Base-by-base conservation (phyloP, 1,140 invertebrate species). In the Drosophila rhopaloa region DNA sequence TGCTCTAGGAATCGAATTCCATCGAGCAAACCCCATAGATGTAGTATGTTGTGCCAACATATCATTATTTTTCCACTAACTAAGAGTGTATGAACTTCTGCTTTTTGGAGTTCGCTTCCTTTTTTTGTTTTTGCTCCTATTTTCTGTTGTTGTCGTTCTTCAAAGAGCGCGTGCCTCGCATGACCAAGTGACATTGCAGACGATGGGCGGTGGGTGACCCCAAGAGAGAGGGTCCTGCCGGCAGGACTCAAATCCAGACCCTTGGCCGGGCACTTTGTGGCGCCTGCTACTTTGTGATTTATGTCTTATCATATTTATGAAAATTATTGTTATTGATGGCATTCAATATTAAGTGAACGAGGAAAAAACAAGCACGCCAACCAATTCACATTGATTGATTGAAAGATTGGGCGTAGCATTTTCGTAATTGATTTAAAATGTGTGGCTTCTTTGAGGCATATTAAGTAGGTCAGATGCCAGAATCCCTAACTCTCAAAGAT, bases 291-390 rank as follows among this genome's bases (percentile, higher is more conserved):
- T 82, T 82, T 77, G 84, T 88, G 84, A 88, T 88, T 88, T 88
- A 88, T 89, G 84, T 83, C 76, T 88, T 88, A 88, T 88, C 83
- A 83, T 89, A 88, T 89, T 88, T 88, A 88, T 89, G 79, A 89
- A 83, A 79, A 88, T 88, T 88, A 88, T 88, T 88, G 80, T 89
- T 88, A 89, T 88, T 88, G 83, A 88, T 88, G 79, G 84, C 79
- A 89, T 88, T 88, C 84, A 84, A 83, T 88, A 88, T 89, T 57
- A 79, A 82, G 76, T 43, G 61, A 54, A 47, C 43, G 47, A 48
- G 11, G 46, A 65, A 37, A 50, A 55, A 75, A 63, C 35, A 19
- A 62, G 46, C 27, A 71, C 13, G 48, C 27, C 48, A 67, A 29
- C 50, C 50, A 56, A 77, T 37, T 48, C 55, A 60, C 41, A 68